phyloP scores from a whole-genome alignment of 2,888 invertebrate species.

The Erebia aethiops region DNA sequence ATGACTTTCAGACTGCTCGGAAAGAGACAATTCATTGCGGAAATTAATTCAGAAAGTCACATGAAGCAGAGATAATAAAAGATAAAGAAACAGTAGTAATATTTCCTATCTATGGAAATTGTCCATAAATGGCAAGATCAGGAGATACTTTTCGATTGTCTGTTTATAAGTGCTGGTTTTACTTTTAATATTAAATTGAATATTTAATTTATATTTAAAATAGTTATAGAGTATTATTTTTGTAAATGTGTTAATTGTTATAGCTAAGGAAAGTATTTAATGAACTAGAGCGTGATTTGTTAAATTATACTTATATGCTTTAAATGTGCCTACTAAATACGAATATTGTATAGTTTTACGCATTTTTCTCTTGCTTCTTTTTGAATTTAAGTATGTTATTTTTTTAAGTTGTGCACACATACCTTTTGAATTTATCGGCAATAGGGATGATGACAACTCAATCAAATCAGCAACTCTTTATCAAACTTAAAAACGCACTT shows the following conservation, averaged over 20 bases:
- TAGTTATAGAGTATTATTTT: not conserved
- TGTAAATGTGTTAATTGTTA: not conserved
- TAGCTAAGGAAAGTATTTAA: not conserved
- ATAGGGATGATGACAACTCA: no score
- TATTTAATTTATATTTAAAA: not conserved
- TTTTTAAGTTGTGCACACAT: not conserved
- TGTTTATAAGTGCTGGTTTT: not conserved
- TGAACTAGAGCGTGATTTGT: not conserved
- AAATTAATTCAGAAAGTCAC: slow-evolving; percentile 59
- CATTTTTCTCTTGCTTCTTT: not conserved
- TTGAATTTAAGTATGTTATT: not conserved
- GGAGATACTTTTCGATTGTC: not conserved
- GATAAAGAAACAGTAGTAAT: not conserved
- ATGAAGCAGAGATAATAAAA: slow-evolving; percentile 65
- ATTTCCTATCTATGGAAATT: not conserved
- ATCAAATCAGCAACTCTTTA: no score
- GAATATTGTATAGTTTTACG: not conserved
- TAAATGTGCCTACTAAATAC: not conserved
- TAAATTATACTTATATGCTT: not conserved
- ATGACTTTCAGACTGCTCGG: slow-evolving; percentile 66
- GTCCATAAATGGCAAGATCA: not conserved
- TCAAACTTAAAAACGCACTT: no score
- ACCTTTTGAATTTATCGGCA: not conserved
- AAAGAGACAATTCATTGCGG: slow-evolving; percentile 46
- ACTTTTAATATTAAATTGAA: not conserved